Percentiles rank a stretch among this genome's conserved stretches.
These are phyloP conservation scores for Bombus waltoni DNA, from an alignment of 1,140 invertebrate genomes.

Conservation along the genomic window DNA sequence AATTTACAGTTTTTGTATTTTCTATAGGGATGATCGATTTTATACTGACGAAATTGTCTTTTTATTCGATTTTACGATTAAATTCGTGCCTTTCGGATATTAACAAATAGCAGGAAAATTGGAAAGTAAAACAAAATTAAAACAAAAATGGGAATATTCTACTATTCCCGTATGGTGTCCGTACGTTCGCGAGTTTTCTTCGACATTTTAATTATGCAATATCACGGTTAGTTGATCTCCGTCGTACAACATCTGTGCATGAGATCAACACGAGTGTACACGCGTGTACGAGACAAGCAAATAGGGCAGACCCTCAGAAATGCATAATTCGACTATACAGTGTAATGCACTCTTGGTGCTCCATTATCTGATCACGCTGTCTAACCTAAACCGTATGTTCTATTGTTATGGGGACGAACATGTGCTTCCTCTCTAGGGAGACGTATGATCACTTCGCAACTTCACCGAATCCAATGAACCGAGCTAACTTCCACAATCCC, in stretches of 20 bases:
- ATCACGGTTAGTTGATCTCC: neutral
- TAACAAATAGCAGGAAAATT: neutral
- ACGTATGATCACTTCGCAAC: constrained; percentile 34
- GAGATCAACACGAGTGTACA: neutral
- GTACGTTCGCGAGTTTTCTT: neutral
- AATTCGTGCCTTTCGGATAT: no score
- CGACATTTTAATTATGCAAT: neutral
- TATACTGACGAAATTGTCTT: no score
- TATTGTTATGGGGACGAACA: constrained; percentile 35
- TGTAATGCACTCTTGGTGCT: constrained; percentile 53
- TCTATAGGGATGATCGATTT: no score
- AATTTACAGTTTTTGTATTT: no score
- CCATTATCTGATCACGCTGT: constrained; percentile 41
- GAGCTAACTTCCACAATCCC: neutral
- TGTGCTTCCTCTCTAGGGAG: constrained; percentile 14
- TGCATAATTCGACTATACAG: constrained; percentile 44
- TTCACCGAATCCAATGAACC: constrained; percentile 13
- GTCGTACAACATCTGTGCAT: neutral
- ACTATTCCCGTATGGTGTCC: no score
- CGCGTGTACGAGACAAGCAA: constrained; percentile 4
- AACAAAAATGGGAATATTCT: no score
- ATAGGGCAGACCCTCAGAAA: constrained; percentile 17
- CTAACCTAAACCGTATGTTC: constrained; percentile 18
- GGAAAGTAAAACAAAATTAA: neutral
- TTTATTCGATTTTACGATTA: no score